A percentile compares a stretch with the other conserved stretches of the same genome.
These are phyloP conservation scores for Carcinoscorpius rotundicauda DNA, from an alignment of 1,140 invertebrate genomes.

Conservation along the genomic window DNA sequence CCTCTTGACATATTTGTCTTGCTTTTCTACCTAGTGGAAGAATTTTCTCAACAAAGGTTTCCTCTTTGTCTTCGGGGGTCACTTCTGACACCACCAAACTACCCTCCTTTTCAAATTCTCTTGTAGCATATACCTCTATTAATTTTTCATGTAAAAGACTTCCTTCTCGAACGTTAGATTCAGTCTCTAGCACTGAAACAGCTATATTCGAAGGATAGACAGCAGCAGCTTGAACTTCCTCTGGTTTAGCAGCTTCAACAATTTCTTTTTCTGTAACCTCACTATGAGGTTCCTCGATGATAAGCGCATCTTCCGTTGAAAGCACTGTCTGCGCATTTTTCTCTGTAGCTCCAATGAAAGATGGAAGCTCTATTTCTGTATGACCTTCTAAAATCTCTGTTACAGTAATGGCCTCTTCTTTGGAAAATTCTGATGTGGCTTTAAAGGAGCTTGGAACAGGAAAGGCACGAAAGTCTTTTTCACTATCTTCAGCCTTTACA, in stretches of 20 bases:
- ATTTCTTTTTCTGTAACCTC: too few species aligned
- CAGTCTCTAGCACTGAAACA: slow-evolving; percentile 2
- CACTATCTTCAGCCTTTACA: too few species aligned
- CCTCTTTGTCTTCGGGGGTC: slow-evolving; percentile 10
- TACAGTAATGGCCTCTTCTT: too few species aligned
- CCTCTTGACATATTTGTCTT: not conserved
- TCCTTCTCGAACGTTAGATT: slow-evolving; percentile 1
- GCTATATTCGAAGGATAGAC: slow-evolving; percentile 4
- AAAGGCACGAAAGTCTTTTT: too few species aligned
- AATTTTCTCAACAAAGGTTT: slow-evolving; percentile 1
- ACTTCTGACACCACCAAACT: slow-evolving; percentile 8
- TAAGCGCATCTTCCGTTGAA: too few species aligned
- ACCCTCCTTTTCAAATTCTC: slow-evolving; percentile 4
- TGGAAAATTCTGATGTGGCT: too few species aligned
- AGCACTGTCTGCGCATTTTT: too few species aligned
- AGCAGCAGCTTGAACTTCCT: slow-evolving; percentile 4
- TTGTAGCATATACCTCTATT: not conserved
- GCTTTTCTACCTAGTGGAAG: slow-evolving; percentile 3
- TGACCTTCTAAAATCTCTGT: too few species aligned
- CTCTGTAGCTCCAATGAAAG: too few species aligned
- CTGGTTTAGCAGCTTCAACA: not conserved
- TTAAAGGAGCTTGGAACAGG: too few species aligned
- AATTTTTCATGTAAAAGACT: not conserved
- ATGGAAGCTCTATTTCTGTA: too few species aligned
- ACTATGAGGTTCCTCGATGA: too few species aligned